phyloP scores from a whole-genome alignment of 1,140 invertebrate genomes.

The Schlechtendalia chinensis region DNA sequence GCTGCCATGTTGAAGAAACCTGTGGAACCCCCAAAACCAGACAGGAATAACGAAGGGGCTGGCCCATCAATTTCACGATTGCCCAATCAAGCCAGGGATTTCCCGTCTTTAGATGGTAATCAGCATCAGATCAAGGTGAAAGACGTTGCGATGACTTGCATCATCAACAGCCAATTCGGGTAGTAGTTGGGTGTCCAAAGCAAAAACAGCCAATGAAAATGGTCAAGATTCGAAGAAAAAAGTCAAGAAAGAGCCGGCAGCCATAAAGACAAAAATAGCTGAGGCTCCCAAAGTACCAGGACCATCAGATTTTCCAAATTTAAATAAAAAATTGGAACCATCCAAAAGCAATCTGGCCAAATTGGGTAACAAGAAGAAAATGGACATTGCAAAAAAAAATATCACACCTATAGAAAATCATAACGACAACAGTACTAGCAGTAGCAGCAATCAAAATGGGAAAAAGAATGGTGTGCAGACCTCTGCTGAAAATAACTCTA shows the following conservation, averaged over 20 bases:
- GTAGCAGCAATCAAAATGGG: background rate
- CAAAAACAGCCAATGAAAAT: conserved; percentile 6
- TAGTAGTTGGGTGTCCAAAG: conserved; percentile 42
- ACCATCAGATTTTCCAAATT: conserved; percentile 36
- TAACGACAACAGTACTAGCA: background rate
- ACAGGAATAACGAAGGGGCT: conserved; percentile 2
- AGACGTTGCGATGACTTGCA: background rate
- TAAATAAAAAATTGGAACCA: conserved; percentile 39
- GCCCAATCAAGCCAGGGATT: conserved; percentile 28
- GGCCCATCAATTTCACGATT: background rate
- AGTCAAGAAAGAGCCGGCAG: background rate
- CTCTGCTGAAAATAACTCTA: background rate
- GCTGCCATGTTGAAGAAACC: conserved; percentile 23
- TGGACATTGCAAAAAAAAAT: background rate
- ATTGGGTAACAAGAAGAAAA: conserved; percentile 41
- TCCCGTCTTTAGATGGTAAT: conserved; percentile 31
- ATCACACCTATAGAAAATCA: background rate
- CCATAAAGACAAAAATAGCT: conserved; percentile 36
- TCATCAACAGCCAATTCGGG: background rate
- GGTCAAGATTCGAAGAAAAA: background rate
- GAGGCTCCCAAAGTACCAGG: conserved; percentile 31
- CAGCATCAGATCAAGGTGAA: background rate
- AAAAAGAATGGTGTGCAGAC: background rate
- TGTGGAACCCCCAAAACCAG: background rate
- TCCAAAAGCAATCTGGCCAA: conserved; percentile 35